These are phyloP conservation scores for Phalloptychus januarius DNA, from an alignment of 2,797 vertebrate genomes.

Conservation along the genomic window DNA sequence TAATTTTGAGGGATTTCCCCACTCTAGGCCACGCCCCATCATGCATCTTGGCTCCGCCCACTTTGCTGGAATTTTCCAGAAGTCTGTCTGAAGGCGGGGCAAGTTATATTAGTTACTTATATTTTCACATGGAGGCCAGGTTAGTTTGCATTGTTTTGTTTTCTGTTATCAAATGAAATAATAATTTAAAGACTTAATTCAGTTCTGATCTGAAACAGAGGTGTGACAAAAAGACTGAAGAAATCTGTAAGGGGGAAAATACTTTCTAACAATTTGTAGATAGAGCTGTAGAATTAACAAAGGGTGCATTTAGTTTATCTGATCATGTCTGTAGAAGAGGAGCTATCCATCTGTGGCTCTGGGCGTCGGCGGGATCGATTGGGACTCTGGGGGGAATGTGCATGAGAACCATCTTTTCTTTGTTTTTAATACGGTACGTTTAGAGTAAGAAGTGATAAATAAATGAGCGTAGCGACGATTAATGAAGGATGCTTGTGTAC, in stretches of 20 bases:
- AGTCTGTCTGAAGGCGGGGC: neutral
- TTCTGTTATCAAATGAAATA: neutral
- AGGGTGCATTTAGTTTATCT: neutral
- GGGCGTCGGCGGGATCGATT: conserved; percentile 21
- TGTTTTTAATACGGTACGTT: conserved; percentile 44
- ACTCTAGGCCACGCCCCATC: neutral
- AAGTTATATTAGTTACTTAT: neutral
- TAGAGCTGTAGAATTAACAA: neutral
- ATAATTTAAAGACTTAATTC: neutral
- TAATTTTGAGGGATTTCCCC: neutral
- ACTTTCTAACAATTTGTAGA: neutral
- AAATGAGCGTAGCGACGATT: conserved; percentile 19
- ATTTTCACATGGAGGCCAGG: neutral
- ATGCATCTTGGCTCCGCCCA: neutral
- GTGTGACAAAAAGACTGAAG: neutral
- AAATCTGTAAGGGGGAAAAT: neutral
- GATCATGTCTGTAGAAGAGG: neutral
- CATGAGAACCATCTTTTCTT: conserved; percentile 58
- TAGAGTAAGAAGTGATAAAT: conserved; percentile 25
- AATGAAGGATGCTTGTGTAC: conserved; percentile 63
- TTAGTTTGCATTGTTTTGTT: neutral
- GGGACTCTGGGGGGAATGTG: conserved; percentile 57
- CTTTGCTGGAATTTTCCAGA: neutral
- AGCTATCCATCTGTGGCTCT: conserved; percentile 34
- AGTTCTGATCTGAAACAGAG: neutral